Conservation (phyloP, 2,888 invertebrate species). For the Ennomos erosarius region DNA sequence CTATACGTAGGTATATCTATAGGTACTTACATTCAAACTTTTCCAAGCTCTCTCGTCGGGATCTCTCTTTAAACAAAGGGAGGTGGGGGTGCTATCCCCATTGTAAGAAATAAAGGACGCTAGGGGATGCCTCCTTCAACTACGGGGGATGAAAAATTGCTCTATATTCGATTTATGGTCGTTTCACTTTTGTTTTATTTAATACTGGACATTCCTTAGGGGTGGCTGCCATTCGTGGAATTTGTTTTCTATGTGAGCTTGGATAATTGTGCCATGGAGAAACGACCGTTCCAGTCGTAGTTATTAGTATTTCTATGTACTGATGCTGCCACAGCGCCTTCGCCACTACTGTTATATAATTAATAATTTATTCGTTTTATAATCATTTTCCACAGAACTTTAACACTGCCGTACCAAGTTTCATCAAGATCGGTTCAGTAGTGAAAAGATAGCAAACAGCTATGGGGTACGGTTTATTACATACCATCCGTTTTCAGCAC, state of each 20-base stretch:
- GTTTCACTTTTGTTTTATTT: slow-evolving; percentile 34
- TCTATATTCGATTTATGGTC: slow-evolving; percentile 35
- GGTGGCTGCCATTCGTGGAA: slow-evolving; percentile 8
- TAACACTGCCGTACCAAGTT: too few relatives aligned
- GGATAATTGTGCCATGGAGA: background rate
- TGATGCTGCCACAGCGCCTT: too few relatives aligned
- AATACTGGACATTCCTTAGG: slow-evolving; percentile 26
- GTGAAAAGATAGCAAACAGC: too few relatives aligned
- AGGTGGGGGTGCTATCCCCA: slow-evolving; percentile 27
- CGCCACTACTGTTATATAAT: too few relatives aligned
- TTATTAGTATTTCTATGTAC: too few relatives aligned
- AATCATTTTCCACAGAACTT: too few relatives aligned
- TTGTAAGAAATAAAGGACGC: slow-evolving; percentile 39
- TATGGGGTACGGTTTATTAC: background rate
- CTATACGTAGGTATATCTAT: background rate
- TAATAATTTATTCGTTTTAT: too few relatives aligned
- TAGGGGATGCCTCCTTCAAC: slow-evolving; percentile 18
- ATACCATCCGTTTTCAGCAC: background rate
- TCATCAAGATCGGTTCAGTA: too few relatives aligned
- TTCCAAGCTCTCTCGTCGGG: slow-evolving; percentile 17
- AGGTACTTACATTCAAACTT: slow-evolving; percentile 10
- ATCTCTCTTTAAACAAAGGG: slow-evolving; percentile 37
- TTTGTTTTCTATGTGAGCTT: slow-evolving; percentile 7
- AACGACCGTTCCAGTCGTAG: background rate
- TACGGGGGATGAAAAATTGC: slow-evolving; percentile 38